phyloP scores from a whole-genome alignment of 64 coral and sea anemone species.

The Montipora efflorescens region DNA sequence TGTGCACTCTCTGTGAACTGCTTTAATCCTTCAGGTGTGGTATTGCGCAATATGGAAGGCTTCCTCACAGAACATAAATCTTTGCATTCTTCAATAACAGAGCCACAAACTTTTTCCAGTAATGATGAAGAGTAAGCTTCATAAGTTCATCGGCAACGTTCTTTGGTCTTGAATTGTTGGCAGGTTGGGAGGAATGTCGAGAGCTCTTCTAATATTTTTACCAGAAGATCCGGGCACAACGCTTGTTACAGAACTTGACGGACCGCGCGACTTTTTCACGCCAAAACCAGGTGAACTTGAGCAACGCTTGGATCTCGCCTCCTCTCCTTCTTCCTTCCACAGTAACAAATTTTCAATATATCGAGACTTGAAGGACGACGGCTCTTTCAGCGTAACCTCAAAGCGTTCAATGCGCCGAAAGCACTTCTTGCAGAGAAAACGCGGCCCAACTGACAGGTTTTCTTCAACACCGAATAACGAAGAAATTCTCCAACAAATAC shows the following conservation, averaged over 20 bases:
- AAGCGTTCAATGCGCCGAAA: not conserved
- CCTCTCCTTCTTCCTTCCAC: not conserved
- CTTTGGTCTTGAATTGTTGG: too few species aligned
- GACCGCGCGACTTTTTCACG: not conserved
- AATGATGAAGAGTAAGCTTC: not conserved
- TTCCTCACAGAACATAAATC: not conserved
- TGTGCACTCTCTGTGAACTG: not conserved
- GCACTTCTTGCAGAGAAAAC: not conserved
- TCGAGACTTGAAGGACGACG: not conserved
- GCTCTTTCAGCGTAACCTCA: not conserved
- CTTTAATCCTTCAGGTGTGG: not conserved
- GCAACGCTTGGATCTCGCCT: not conserved
- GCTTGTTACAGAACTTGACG: not conserved
- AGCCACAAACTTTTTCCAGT: not conserved
- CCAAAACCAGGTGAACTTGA: not conserved
- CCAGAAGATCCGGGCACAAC: not conserved
- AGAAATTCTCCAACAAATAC: constrained; percentile 12
- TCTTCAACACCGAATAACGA: not conserved
- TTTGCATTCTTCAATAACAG: not conserved
- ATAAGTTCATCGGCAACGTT: too few species aligned
- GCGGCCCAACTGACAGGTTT: not conserved
- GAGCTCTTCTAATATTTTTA: not conserved
- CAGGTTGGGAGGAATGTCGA: not conserved
- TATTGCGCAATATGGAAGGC: not conserved
- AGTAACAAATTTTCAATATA: not conserved